A percentile compares a stretch with the other conserved stretches of the same genome.
Conservation (phyloP, 2,113 vertebrate genomes). For the Platichthys flesus region DNA sequence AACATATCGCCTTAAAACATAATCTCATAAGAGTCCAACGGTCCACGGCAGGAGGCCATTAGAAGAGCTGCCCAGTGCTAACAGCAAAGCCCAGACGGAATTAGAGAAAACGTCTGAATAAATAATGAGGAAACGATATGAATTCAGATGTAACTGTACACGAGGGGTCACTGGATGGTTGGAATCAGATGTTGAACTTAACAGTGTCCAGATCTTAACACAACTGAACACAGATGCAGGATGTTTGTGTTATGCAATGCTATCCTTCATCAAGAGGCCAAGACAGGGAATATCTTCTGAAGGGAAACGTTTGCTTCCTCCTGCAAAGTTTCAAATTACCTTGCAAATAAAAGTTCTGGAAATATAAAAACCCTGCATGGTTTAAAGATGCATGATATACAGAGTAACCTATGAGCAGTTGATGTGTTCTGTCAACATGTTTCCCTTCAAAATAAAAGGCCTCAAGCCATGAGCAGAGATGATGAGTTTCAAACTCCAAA, state of each 20-base stretch:
- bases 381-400: background rate
- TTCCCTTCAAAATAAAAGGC: background rate
- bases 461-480: background rate
- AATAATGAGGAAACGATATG: background rate
- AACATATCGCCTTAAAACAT: conserved; percentile 14
- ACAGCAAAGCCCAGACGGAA: conserved; percentile 24
- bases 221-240: background rate
- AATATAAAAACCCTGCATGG: background rate
- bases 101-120: conserved; percentile 6
- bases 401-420: background rate
- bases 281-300: background rate
- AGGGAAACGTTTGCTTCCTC: no score
- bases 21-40: conserved; percentile 31
- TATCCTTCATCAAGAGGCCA: background rate
- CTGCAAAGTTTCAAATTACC: background rate
- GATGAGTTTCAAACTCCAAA: background rate
- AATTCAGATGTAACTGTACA: background rate
- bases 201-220: background rate
- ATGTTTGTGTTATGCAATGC: background rate
- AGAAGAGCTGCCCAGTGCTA: conserved; percentile 8
- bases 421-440: background rate
- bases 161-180: background rate
- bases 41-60: conserved; percentile 19
- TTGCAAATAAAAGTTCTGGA: background rate
- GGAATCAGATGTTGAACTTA: background rate